These are phyloP conservation scores for Hyalella azteca DNA, from an alignment of 2,888 invertebrate genomes.

Conservation along the genomic window DNA sequence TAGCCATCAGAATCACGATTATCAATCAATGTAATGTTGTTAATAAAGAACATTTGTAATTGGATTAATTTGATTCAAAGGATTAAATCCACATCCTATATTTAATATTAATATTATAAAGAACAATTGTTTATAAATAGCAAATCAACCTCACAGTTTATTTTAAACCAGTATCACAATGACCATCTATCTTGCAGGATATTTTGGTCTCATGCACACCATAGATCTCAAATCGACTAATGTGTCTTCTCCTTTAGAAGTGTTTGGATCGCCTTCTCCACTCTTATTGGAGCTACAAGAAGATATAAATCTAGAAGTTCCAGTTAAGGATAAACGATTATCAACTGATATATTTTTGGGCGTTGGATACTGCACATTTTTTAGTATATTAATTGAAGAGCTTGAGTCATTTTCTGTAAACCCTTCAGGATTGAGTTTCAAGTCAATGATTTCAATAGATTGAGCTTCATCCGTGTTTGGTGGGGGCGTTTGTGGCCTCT, in stretches of 20 bases:
- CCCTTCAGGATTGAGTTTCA: constrained; percentile 18
- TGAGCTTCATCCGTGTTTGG: neutral
- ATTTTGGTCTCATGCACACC: constrained; percentile 33
- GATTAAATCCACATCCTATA: too few species aligned
- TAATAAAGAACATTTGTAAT: too few species aligned
- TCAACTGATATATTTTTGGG: neutral
- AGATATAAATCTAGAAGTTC: neutral
- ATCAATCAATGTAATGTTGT: too few species aligned
- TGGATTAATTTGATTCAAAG: too few species aligned
- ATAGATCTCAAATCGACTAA: constrained; percentile 10
- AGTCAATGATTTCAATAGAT: neutral
- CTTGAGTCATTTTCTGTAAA: neutral
- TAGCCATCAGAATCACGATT: too few species aligned
- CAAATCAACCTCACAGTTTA: too few species aligned
- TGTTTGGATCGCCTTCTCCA: neutral
- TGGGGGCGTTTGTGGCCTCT: neutral
- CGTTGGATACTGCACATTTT: neutral
- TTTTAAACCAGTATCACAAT: too few species aligned
- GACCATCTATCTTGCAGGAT: constrained; percentile 1
- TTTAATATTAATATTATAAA: too few species aligned
- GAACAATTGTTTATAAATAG: too few species aligned
- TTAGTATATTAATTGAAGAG: neutral
- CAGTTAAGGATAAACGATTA: neutral
- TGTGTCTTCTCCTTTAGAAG: neutral
- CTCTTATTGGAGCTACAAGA: constrained; percentile 28